A percentile compares a stretch with the other conserved stretches of the same genome.
These are phyloP conservation scores for Megalops cyprinoides DNA, from an alignment of 2,797 vertebrate genomes.

Conservation along the genomic window DNA sequence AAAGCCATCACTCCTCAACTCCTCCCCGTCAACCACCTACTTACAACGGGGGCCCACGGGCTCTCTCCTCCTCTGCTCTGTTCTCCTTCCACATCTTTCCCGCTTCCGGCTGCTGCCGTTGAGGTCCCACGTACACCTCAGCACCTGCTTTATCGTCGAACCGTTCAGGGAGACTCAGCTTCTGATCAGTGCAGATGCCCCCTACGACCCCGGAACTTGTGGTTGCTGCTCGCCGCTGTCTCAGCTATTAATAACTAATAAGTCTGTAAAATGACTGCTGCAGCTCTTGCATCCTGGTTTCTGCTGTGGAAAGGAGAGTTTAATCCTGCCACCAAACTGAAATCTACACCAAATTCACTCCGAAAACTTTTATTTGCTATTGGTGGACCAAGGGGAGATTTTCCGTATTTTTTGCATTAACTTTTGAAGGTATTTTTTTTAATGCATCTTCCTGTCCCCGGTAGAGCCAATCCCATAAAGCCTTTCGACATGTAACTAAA, in stretches of 20 bases:
- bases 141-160: background rate
- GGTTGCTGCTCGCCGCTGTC: background rate
- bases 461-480: too few species aligned
- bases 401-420: too few species aligned
- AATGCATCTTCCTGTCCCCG: too few species aligned
- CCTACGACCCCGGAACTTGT: background rate
- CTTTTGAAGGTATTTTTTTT: too few species aligned
- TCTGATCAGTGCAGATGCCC: background rate
- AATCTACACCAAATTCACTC: background rate
- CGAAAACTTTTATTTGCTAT: background rate
- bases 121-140: background rate
- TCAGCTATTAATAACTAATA: background rate
- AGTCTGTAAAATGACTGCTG: background rate
- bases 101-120: background rate
- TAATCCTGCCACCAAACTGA: background rate
- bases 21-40: background rate
- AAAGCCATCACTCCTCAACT: background rate
- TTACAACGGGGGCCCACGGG: background rate
- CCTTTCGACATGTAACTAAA: too few species aligned
- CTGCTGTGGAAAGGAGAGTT: background rate
- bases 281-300: background rate
- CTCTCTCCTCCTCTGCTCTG: background rate
- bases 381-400: too few species aligned
- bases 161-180: too few species aligned
- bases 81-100: background rate